Base-by-base conservation (phyloP, 2,113 vertebrate species). In the Oreotrochilus melanogaster region DNA sequence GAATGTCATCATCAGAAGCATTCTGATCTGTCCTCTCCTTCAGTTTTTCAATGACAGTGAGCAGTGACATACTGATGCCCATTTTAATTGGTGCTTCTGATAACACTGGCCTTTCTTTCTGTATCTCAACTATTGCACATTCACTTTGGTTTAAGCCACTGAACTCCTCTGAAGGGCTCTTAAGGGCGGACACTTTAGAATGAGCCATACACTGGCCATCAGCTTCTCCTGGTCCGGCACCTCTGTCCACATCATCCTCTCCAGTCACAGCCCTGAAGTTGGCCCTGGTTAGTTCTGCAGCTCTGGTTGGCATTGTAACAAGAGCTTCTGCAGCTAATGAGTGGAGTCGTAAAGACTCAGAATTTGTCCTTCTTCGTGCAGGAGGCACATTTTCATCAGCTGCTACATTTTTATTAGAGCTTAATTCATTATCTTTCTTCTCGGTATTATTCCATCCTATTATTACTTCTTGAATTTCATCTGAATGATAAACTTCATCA, bases 11-110 rank as follows among this genome's bases (percentile, higher is more conserved):
- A 3, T 99, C 99, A 0, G 99, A 99, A 22, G 99, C 97, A 3
- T 99, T 99, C 96, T 99, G 99, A 95, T 99, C 99, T 0, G 99
- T 99, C 94, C 99, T 98, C 92, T 99, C 99, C 65, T 98, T 96
- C 60, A 99, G 96, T 27, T 99, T 98, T 66, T 99, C 99, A 18
- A 99, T 99, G 65, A 99, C 99, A 0, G 99, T 99, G 56, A 99
- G 98, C 23, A 99, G 97, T 3, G 99, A 99, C 97, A 98, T 98
- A 84, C 99, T 99, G 96, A 99, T 99, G 89, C 99, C 99, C 24
- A 98, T 99, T 97, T 99, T 99, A 13, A 98, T 97, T 3, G 99
- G 98, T 6, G 98, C 97, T 48, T 99, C 98, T 2, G 98, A 97
- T 39, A 99, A 93, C 28, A 97, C 98, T 7, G 98, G 98, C 76